A percentile compares a stretch with the other conserved stretches of the same genome.
Evolutionary conservation across 53 echinoderm and acorn worm species (phyloP).

Genomic region (Luidia sarsii): DNA sequence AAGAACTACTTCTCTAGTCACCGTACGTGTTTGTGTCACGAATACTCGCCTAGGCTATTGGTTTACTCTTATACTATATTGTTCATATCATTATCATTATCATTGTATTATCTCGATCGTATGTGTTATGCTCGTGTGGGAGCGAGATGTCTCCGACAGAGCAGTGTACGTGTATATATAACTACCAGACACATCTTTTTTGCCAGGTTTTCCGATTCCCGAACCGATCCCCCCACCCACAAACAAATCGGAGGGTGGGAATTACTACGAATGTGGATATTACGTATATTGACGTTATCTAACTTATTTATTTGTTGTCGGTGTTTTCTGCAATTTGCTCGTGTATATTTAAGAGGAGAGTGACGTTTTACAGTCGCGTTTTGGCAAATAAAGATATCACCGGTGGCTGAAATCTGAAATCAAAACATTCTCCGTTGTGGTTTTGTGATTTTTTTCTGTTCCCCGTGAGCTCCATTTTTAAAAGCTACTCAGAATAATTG

Average conservation of each 20-base stretch:
- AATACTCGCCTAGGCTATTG: constrained; percentile 18
- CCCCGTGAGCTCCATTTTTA: too few relatives aligned
- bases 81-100: constrained; percentile 24
- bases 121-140: constrained; percentile 42
- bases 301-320: constrained; percentile 51
- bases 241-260: too few relatives aligned
- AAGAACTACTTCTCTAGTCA: background rate
- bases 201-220: too few relatives aligned
- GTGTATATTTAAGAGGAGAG: constrained; percentile 28
- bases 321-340: constrained; percentile 52
- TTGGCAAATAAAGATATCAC: constrained; percentile 58
- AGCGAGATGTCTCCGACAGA: constrained; percentile 15
- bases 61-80: constrained; percentile 23
- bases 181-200: constrained; percentile 15
- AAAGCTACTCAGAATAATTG: too few relatives aligned
- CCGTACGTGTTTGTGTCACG: constrained; percentile 24
- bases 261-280: constrained; percentile 25
- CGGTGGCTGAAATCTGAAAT: constrained; percentile 45
- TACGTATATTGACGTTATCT: constrained; percentile 5
- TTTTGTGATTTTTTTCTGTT: too few relatives aligned
- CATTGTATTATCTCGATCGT: constrained; percentile 33
- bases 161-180: constrained; percentile 41
- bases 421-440: too few relatives aligned
- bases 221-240: too few relatives aligned
- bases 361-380: constrained; percentile 50